Conservation (phyloP, 2,797 vertebrate genomes). For the Hoplostethus mediterraneus region DNA sequence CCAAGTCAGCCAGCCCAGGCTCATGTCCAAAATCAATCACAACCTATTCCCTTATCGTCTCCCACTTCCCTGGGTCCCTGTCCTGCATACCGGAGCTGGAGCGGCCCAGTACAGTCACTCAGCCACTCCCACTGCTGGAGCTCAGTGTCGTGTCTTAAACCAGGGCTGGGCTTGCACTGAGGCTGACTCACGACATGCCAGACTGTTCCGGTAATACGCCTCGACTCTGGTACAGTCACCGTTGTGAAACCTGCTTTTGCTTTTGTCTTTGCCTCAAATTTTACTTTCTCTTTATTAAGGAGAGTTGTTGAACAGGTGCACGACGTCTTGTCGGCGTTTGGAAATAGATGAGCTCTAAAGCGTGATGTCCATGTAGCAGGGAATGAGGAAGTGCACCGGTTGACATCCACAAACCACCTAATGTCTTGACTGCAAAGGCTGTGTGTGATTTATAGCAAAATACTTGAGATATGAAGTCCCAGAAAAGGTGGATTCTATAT, state of each 20-base stretch:
- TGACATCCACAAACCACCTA: constrained; percentile 3
- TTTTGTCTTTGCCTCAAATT: neutral
- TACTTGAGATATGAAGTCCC: too few relatives aligned
- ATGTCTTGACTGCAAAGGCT: neutral
- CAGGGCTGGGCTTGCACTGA: constrained; percentile 30
- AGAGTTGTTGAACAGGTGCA: neutral
- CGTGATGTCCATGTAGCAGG: too few relatives aligned
- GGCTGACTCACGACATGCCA: constrained; percentile 44
- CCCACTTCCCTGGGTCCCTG: constrained; percentile 39
- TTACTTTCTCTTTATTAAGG: too few relatives aligned
- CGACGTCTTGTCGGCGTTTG: neutral
- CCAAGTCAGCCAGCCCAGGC: constrained; percentile 37
- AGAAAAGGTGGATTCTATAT: too few relatives aligned
- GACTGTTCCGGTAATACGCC: constrained; percentile 6
- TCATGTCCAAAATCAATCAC: constrained; percentile 55
- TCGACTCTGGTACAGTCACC: neutral
- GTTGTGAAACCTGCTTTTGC: neutral
- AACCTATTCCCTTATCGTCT: constrained; percentile 63
- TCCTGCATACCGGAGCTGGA: constrained; percentile 35
- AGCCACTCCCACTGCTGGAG: constrained; percentile 63
- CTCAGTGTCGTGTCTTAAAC: constrained; percentile 8
- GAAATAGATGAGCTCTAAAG: neutral
- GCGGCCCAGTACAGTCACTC: constrained; percentile 26
- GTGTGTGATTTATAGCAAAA: too few relatives aligned
- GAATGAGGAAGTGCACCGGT: neutral